Evolutionary conservation across 2,888 invertebrate genomes (phyloP).

Genomic region (Mystacides longicornis): DNA sequence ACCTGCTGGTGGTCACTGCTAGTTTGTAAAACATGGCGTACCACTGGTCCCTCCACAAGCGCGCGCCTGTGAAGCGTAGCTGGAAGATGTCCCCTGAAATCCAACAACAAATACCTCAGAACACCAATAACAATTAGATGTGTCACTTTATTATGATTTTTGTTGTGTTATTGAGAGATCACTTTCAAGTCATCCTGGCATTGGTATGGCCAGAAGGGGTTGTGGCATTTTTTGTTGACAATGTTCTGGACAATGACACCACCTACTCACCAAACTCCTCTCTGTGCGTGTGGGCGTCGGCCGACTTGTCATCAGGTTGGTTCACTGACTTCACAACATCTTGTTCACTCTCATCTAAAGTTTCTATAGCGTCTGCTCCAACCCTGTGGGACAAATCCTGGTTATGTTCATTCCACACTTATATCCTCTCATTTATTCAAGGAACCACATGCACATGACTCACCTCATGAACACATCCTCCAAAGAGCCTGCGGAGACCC

Average conservation of each 20-base stretch:
- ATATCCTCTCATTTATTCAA: too few relatives aligned
- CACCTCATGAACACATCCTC: conserved; percentile 86
- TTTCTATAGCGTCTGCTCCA: conserved; percentile 43
- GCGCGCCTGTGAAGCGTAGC: conserved; percentile 27
- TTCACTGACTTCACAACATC: conserved; percentile 14
- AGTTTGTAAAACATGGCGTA: conserved; percentile 62
- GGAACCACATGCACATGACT: too few relatives aligned
- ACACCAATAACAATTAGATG: background rate
- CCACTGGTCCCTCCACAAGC: conserved; percentile 51
- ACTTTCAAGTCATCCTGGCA: background rate
- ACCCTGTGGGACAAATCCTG: conserved; percentile 35
- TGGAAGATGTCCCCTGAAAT: background rate
- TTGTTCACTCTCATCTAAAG: conserved; percentile 34
- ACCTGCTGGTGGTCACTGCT: conserved; percentile 55
- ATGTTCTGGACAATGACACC: too few relatives aligned
- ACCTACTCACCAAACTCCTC: too few relatives aligned
- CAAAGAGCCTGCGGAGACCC: conserved; percentile 76
- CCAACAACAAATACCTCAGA: background rate
- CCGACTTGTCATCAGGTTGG: too few relatives aligned
- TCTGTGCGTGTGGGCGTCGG: too few relatives aligned
- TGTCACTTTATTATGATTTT: background rate
- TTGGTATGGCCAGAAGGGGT: too few relatives aligned
- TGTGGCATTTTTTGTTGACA: too few relatives aligned
- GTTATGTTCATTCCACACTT: too few relatives aligned
- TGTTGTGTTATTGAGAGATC: background rate